phyloP scores from a whole-genome alignment of 2,113 vertebrate species.

The Aspiorhynchus laticeps region DNA sequence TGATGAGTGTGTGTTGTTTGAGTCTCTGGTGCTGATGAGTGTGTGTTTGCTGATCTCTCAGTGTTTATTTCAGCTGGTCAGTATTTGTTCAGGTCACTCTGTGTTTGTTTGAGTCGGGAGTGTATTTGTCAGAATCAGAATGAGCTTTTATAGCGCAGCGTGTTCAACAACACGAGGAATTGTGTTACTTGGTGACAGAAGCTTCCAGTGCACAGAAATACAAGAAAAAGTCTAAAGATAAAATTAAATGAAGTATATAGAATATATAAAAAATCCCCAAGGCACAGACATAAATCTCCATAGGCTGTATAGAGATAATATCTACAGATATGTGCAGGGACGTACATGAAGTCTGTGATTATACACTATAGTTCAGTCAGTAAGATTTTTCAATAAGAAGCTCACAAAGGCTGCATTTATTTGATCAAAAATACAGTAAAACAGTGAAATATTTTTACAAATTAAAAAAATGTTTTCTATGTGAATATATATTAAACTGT shows the following conservation, averaged over 20 bases:
- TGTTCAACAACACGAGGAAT: neutral
- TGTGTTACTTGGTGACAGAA: neutral
- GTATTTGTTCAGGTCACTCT: neutral
- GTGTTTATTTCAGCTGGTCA: neutral
- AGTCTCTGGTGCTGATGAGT: neutral
- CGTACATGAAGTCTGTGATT: neutral
- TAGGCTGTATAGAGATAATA: neutral
- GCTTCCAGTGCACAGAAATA: neutral
- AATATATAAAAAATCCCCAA: neutral
- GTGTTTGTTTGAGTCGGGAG: neutral
- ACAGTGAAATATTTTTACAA: neutral
- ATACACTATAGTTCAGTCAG: neutral
- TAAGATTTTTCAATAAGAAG: neutral
- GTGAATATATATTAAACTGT: no score
- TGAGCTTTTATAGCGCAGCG: neutral
- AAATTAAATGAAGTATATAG: neutral
- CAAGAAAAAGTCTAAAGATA: neutral
- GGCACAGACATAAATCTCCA: neutral
- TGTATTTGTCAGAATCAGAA: neutral
- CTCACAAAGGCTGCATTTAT: neutral
- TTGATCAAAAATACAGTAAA: neutral
- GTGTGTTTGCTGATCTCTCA: neutral
- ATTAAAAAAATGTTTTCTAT: no score
- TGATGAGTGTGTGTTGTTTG: neutral
- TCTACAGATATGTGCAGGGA: neutral